Evolutionary conservation across 2,888 invertebrate species (phyloP), one percentile per base, ranked within the genome.

Genomic region (Lapara coniferarum): DNA sequence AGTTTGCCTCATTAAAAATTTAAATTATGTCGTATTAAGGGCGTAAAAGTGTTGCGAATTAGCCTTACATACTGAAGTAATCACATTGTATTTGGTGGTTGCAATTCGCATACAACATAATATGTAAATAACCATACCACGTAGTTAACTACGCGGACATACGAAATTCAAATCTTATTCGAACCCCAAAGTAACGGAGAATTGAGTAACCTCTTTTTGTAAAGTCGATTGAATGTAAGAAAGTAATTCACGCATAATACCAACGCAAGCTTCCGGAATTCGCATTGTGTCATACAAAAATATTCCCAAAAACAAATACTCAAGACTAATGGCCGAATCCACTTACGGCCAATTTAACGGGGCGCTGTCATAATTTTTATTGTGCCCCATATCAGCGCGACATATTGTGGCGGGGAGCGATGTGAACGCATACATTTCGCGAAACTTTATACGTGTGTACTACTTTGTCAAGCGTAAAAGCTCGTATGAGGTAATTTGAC

Each of bases 311-410:
- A 63, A 63, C 19, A 49, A 19, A 49, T 46, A 13, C 63, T 6
- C 49, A 63, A 49, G 46, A 63, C 19, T 63, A 63, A 63, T 63
- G 49, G 13, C 19, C 49, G 63, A 63, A 63, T 49, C 49, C 63
- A 63, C 63, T 77, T 69, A 71, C 70, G 71, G 68, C 82, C 81
- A 78, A 71, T 78, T 70, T 74, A 66, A 58, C 16, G 51, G 49
- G 63, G 13, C 63, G 49, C 63, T 63, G 46, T 46, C 63, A 63
- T 49, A 46, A 7, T 25, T 59, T 59, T 59, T 59, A 63, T 63
- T 63, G 13, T 46, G 46, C 19, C 63, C 49, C 63, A 19, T 19
- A 19, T 25, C 49, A 19, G 49, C 49, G 63, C 25, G 19, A 63
- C 63, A 63, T 46, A 63, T 63, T 63, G n/a, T 63, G 63, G 49